Conservation (phyloP, 2,888 invertebrate species). For the Drosophila parthenogenetica region DNA sequence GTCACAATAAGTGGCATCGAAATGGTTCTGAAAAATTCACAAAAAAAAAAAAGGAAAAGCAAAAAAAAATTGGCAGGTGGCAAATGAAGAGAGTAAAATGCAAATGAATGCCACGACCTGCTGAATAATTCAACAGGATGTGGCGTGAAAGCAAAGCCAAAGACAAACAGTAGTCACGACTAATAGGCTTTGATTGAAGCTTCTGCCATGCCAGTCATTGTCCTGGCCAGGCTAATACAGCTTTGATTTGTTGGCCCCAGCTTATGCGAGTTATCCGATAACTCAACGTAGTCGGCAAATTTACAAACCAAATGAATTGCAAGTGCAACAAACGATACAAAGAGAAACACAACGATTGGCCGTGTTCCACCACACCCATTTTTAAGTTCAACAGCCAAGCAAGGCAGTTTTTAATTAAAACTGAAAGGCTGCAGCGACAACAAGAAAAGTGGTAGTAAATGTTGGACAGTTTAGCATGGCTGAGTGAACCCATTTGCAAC, state of each 20-base stretch:
- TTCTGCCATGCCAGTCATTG: constrained; percentile 61
- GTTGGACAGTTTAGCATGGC: constrained; percentile 14
- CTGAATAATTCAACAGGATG: constrained; percentile 76
- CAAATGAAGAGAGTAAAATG: constrained; percentile 56
- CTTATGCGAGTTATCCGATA: constrained; percentile 34
- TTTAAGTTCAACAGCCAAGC: constrained; percentile 6
- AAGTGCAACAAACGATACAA: not conserved
- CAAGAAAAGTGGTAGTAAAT: constrained; percentile 19
- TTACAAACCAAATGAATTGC: constrained; percentile 11
- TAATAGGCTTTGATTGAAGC: constrained; percentile 73
- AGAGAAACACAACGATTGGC: constrained; percentile 12
- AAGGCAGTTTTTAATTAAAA: constrained; percentile 40
- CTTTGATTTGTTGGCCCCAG: constrained; percentile 59
- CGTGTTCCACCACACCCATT: not conserved
- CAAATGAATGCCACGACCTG: constrained; percentile 51
- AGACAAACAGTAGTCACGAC: constrained; percentile 59
- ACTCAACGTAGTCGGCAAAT: constrained; percentile 3
- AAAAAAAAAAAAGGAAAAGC: too few relatives aligned
- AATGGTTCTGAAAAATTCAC: constrained; percentile 38
- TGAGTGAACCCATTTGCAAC: constrained; percentile 40
- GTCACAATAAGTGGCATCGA: constrained; percentile 65
- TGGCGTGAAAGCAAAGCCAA: constrained; percentile 34
- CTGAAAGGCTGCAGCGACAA: constrained; percentile 8
- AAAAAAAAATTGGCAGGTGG: constrained; percentile 36
- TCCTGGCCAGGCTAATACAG: constrained; percentile 6